Conservation (phyloP, 2,113 vertebrate species). For the Struthio camelus region DNA sequence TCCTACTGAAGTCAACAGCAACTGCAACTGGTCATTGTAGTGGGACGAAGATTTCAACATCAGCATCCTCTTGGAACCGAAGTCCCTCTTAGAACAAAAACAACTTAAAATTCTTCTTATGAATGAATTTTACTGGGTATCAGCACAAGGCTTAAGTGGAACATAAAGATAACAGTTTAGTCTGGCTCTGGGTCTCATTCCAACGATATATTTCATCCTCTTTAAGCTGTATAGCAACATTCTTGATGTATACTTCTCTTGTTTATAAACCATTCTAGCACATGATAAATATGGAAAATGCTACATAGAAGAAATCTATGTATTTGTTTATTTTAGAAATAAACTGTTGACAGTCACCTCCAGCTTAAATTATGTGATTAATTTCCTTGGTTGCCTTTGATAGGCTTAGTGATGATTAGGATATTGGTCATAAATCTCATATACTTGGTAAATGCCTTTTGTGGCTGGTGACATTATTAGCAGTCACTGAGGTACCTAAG, state of each 20-base stretch:
- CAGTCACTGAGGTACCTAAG: not conserved
- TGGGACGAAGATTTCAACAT: not conserved
- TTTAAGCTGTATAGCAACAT: not conserved
- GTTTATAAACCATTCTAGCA: not conserved
- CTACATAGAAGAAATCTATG: not conserved
- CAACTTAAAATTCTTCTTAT: not conserved
- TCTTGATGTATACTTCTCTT: not conserved
- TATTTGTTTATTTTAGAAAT: not conserved
- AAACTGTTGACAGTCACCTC: not conserved
- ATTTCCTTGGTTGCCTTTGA: not conserved
- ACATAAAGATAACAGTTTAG: not conserved
- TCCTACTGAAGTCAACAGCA: not conserved
- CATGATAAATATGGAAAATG: not conserved
- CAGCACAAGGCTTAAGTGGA: not conserved
- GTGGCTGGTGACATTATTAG: not conserved
- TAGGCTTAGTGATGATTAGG: not conserved
- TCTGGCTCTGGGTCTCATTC: not conserved
- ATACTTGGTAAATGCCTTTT: not conserved
- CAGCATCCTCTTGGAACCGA: not conserved
- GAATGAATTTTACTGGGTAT: not conserved
- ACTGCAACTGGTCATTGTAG: not conserved
- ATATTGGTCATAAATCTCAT: not conserved
- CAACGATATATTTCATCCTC: not conserved
- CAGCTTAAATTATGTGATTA: not conserved
- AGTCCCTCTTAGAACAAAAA: not conserved